A percentile compares a stretch with the other conserved stretches of the same genome.
Conservation (phyloP, 2,797 vertebrate species). For the Alauda arvensis region DNA sequence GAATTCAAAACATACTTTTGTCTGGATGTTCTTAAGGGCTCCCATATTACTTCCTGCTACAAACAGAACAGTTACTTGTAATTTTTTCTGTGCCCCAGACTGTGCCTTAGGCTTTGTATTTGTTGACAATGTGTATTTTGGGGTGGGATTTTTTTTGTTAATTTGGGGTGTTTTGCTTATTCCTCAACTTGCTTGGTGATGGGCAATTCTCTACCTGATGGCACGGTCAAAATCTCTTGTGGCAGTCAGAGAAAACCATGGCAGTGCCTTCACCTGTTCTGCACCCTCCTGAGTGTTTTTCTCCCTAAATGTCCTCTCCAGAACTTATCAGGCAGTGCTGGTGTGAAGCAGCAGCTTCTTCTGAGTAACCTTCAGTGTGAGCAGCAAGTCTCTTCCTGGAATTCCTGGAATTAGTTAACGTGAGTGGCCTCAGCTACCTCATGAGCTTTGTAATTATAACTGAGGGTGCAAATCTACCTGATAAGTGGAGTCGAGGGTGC, state of each 20-base stretch:
- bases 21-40: not conserved
- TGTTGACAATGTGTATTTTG: accelerated
- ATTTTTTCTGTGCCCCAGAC: not conserved
- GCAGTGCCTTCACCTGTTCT: not conserved
- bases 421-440: not conserved
- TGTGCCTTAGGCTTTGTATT: not conserved
- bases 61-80: not conserved
- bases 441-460: not conserved
- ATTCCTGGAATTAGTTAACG: not conserved
- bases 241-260: not conserved
- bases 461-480: not conserved
- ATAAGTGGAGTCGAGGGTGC: accelerated
- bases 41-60: accelerated
- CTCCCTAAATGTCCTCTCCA: not conserved
- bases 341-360: not conserved
- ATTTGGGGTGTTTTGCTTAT: not conserved
- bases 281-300: not conserved
- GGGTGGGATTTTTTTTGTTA: not conserved
- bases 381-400: not conserved
- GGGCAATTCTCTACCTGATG: not conserved
- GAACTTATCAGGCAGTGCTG: accelerated
- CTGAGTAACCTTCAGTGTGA: accelerated
- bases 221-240: not conserved
- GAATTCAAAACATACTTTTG: not conserved
- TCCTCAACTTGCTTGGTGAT: not conserved